Percentiles rank a stretch among this genome's conserved stretches.
phyloP scores from a whole-genome alignment of 2,888 invertebrate species.

The Isotomurus palustris region DNA sequence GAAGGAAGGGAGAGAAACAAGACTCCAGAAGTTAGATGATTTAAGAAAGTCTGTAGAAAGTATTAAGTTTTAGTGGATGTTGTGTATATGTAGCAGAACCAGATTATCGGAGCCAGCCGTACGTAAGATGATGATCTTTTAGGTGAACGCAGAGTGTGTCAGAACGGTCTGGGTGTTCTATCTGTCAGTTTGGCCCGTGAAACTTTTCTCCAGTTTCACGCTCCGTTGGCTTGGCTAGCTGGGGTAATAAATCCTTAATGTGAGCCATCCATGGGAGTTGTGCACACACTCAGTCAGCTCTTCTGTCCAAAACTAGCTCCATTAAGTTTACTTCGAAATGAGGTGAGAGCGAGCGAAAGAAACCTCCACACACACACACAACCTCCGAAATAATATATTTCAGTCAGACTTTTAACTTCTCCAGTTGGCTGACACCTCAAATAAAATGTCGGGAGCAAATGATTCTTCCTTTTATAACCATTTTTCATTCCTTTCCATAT shows the following conservation, averaged over 20 bases:
- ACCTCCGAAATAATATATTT: background rate
- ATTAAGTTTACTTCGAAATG: constrained; percentile 2
- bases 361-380: too few species aligned
- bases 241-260: constrained; percentile 2
- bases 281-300: too few species aligned
- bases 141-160: constrained; percentile 7
- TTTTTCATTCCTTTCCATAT: too few species aligned
- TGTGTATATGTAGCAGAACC: too few species aligned
- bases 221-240: constrained; percentile 5
- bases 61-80: too few species aligned
- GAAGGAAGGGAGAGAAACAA: too few species aligned
- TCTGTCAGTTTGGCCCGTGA: constrained; percentile 2
- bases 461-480: background rate
- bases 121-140: background rate
- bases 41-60: too few species aligned
- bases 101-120: too few species aligned
- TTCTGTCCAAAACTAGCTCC: background rate
- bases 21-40: too few species aligned
- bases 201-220: constrained; percentile 13
- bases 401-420: constrained; percentile 4
- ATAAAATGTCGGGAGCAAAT: background rate
- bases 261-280: too few species aligned
- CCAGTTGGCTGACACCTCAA: constrained; percentile 1
- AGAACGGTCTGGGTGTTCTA: constrained; percentile 3
- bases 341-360: background rate